phyloP scores from a whole-genome alignment of 2,888 invertebrate genomes.

The Gymnoscelis rufifasciata region DNA sequence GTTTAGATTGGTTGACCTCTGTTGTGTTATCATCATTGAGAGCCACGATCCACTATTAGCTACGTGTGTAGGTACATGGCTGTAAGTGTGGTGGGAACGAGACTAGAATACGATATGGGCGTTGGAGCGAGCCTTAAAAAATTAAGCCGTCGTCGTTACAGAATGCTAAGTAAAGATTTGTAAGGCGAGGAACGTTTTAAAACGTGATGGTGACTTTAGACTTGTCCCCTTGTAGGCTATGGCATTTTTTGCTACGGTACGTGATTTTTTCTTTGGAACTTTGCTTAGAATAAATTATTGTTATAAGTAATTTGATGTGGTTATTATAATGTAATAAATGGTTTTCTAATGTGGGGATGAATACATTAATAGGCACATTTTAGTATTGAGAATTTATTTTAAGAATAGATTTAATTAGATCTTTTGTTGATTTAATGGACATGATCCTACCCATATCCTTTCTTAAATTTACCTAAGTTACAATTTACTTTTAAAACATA shows the following conservation, averaged over 20 bases:
- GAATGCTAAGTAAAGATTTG: constrained; percentile 72
- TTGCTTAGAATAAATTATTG: constrained; percentile 40
- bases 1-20: constrained; percentile 22
- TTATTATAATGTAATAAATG: no score
- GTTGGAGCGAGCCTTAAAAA: constrained; percentile 64
- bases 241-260: no score
- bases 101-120: constrained; percentile 65
- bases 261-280: constrained; percentile 48
- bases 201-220: constrained; percentile 51
- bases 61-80: constrained; percentile 48
- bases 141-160: constrained; percentile 63
- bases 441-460: no score
- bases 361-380: no score
- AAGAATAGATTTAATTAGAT: no score
- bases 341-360: no score
- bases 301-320: no score
- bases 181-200: constrained; percentile 54
- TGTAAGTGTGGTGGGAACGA: constrained; percentile 66
- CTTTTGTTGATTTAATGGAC: no score
- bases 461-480: no score
- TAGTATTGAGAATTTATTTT: no score
- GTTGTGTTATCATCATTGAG: constrained; percentile 32
- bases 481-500: no score
- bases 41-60: constrained; percentile 59
- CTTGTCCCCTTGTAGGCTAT: constrained; percentile 43